These are phyloP conservation scores for Drosophila aldrichi DNA, from an alignment of 2,888 invertebrate genomes.

Conservation along the genomic window DNA sequence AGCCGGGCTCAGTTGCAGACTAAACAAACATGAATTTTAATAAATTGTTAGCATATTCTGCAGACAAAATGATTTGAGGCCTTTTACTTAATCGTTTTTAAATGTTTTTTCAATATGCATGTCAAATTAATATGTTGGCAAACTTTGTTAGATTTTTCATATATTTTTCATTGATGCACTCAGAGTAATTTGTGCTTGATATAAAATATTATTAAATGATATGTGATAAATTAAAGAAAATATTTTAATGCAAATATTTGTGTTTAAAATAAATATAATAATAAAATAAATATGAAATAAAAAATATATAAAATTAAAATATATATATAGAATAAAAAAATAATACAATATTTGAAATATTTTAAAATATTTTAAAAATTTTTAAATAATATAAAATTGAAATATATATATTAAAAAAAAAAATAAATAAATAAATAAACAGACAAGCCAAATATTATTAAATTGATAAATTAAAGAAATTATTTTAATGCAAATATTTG, in stretches of 20 bases:
- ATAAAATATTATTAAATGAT: not conserved
- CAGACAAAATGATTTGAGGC: too few species aligned
- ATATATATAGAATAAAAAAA: too few species aligned
- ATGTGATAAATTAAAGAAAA: not conserved
- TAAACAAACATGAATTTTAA: not conserved
- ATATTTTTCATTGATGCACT: not conserved
- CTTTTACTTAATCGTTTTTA: not conserved
- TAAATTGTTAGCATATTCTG: not conserved
- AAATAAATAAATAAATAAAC: too few species aligned
- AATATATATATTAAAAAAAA: too few species aligned
- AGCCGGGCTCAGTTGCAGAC: not conserved
- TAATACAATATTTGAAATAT: too few species aligned
- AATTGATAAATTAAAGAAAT: too few species aligned
- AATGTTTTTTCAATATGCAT: slow-evolving; percentile 1
- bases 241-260: not conserved
- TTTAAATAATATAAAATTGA: too few species aligned
- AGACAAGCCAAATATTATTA: too few species aligned
- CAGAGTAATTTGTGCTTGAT: not conserved
- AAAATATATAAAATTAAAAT: too few species aligned
- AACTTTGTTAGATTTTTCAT: not conserved
- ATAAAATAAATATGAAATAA: too few species aligned
- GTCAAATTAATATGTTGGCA: not conserved
- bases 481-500: too few species aligned
- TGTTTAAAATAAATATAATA: not conserved
- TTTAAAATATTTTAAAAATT: too few species aligned